phyloP scores from a whole-genome alignment of 2,888 invertebrate genomes.

The Tricholauxania praeusta region DNA sequence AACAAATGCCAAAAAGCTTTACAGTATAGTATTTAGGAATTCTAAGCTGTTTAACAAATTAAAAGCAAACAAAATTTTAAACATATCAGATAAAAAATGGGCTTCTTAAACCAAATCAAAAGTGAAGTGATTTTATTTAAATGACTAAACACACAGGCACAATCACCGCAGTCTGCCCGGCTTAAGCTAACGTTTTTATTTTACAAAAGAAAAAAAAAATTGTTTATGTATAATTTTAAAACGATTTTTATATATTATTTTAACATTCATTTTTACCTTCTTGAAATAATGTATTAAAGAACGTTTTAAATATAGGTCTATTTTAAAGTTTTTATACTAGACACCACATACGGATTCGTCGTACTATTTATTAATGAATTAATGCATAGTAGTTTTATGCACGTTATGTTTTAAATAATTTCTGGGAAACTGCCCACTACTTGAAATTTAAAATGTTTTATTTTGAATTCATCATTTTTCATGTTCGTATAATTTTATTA shows the following conservation, averaged over 20 bases:
- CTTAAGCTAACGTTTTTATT: constrained; percentile 2
- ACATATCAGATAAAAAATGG: background rate
- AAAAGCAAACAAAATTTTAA: background rate
- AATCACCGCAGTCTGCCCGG: constrained; percentile 11
- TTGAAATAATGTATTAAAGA: constrained; percentile 22
- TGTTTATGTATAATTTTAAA: background rate
- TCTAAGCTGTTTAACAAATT: background rate
- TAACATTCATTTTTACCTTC: background rate
- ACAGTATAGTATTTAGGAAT: background rate
- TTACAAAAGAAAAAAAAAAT: constrained; percentile 7
- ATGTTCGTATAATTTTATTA: constrained; percentile 32
- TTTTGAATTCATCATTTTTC: constrained; percentile 8
- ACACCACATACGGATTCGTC: constrained; percentile 29
- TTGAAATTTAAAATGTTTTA: constrained; percentile 25
- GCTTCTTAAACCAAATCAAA: background rate
- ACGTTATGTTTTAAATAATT: background rate
- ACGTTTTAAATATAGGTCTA: constrained; percentile 14
- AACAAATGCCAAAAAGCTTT: constrained; percentile 6
- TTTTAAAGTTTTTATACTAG: constrained; percentile 3
- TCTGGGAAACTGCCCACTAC: constrained; percentile 6
- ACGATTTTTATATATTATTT: constrained; percentile 7
- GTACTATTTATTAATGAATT: constrained; percentile 7
- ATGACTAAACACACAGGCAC: constrained; percentile 14
- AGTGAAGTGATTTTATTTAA: background rate
- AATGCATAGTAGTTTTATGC: constrained; percentile 1